phyloP scores from a whole-genome alignment of 2,797 vertebrate genomes.

The Siniperca scherzeri region DNA sequence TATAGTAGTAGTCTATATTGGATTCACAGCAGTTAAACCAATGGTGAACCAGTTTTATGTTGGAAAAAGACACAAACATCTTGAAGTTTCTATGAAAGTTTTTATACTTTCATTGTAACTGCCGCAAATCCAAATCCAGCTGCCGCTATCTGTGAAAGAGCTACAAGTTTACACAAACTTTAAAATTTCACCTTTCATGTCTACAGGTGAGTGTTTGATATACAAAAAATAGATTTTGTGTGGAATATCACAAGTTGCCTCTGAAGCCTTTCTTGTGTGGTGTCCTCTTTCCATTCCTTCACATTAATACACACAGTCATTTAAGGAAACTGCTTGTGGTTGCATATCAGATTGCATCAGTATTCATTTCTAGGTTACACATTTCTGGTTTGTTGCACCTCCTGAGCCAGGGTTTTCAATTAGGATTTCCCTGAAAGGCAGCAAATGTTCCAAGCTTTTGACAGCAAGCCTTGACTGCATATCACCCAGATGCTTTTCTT shows the following conservation, averaged over 20 bases:
- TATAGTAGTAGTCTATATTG: no score
- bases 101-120: constrained; percentile 5
- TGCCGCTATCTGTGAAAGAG: constrained; percentile 4
- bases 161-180: constrained; percentile 14
- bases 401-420: constrained; percentile 81
- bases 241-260: constrained; percentile 7
- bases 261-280: neutral
- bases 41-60: no score
- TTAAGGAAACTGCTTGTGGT: constrained; percentile 9
- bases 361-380: constrained; percentile 34
- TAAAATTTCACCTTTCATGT: constrained; percentile 11
- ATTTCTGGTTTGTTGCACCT: constrained; percentile 49
- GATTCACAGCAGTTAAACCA: neutral
- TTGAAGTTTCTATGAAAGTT: constrained; percentile 16
- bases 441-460: constrained; percentile 83
- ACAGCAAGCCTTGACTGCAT: constrained; percentile 76
- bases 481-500: constrained; percentile 59
- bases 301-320: neutral
- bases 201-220: constrained; percentile 16
- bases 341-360: constrained; percentile 18
- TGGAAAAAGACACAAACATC: no score
- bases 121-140: constrained; percentile 39
- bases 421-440: constrained; percentile 85
- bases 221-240: constrained; percentile 1
- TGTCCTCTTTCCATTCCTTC: constrained; percentile 6